Evolutionary conservation across 2,797 vertebrate species (phyloP).

Genomic region (Echeneis naucrates): DNA sequence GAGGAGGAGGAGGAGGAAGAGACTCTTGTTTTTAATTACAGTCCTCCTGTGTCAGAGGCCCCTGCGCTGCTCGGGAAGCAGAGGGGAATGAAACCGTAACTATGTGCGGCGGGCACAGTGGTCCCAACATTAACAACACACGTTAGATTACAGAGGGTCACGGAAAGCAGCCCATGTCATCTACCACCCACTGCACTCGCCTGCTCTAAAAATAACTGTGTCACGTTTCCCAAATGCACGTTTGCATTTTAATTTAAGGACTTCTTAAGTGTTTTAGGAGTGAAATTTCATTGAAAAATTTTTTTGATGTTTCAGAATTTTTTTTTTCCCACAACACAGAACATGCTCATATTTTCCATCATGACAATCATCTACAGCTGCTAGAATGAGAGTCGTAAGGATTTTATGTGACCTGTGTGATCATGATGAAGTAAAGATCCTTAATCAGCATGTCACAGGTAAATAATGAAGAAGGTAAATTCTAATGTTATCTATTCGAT

Average conservation of each 20-base stretch:
- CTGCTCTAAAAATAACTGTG: conserved; percentile 51
- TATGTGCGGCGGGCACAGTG: conserved; percentile 72
- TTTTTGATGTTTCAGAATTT: no score
- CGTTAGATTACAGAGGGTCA: conserved; percentile 77
- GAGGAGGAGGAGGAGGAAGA: conserved; percentile 34
- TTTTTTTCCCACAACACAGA: no score
- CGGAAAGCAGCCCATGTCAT: conserved; percentile 58
- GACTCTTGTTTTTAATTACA: conserved; percentile 81
- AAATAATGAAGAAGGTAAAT: no score
- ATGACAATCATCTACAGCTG: background rate
- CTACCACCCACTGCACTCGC: conserved; percentile 49
- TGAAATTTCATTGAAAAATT: no score
- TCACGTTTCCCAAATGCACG: conserved; percentile 28
- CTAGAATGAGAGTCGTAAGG: background rate
- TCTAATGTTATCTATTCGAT: background rate
- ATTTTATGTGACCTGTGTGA: background rate
- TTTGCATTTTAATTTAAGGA: conserved; percentile 18
- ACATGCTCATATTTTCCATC: background rate
- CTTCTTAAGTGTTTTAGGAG: conserved; percentile 7
- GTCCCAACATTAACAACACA: conserved; percentile 78
- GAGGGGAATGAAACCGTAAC: conserved; percentile 82
- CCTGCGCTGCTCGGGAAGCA: conserved; percentile 70
- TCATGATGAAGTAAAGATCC: background rate
- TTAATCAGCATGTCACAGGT: no score
- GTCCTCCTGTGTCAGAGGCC: conserved; percentile 78